A percentile compares a stretch with the other conserved stretches of the same genome.
Evolutionary conservation across 2,888 invertebrate genomes (phyloP).

Genomic region (Theristus sp.): DNA sequence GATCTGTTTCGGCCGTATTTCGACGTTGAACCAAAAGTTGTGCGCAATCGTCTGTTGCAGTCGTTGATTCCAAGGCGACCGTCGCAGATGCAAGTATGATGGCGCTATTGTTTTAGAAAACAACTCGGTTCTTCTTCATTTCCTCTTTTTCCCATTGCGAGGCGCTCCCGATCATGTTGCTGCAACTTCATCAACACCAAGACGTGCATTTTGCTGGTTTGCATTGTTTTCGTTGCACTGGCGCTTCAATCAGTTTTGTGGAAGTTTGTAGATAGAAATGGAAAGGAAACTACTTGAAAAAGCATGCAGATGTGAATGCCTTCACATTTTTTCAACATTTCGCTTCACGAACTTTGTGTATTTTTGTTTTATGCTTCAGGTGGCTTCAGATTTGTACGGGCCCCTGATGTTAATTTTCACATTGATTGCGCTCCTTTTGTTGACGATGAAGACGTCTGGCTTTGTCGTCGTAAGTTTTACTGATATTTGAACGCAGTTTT

Average conservation of each 20-base stretch:
- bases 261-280: neutral
- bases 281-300: neutral
- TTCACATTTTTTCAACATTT: too few relatives aligned
- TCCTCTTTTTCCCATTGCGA: too few relatives aligned
- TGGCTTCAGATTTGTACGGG: slow-evolving; percentile 35
- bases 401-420: slow-evolving; percentile 37
- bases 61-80: slow-evolving; percentile 28
- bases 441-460: slow-evolving; percentile 35
- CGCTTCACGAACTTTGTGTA: too few relatives aligned
- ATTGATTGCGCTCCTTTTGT: slow-evolving; percentile 35
- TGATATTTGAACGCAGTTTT: neutral
- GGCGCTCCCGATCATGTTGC: too few relatives aligned
- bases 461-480: slow-evolving; percentile 27
- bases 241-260: neutral
- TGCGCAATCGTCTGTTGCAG: slow-evolving; percentile 26
- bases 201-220: too few relatives aligned
- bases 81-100: slow-evolving; percentile 21
- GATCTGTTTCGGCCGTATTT: slow-evolving; percentile 38
- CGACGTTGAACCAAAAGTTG: slow-evolving; percentile 37
- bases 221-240: neutral
- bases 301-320: too few relatives aligned
- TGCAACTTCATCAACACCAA: too few relatives aligned
- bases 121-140: neutral
- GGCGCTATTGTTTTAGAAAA: neutral
- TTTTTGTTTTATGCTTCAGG: slow-evolving; percentile 8